Evolutionary conservation across 1,140 invertebrate genomes (phyloP).

Genomic region (Zaprionus nigranus): DNA sequence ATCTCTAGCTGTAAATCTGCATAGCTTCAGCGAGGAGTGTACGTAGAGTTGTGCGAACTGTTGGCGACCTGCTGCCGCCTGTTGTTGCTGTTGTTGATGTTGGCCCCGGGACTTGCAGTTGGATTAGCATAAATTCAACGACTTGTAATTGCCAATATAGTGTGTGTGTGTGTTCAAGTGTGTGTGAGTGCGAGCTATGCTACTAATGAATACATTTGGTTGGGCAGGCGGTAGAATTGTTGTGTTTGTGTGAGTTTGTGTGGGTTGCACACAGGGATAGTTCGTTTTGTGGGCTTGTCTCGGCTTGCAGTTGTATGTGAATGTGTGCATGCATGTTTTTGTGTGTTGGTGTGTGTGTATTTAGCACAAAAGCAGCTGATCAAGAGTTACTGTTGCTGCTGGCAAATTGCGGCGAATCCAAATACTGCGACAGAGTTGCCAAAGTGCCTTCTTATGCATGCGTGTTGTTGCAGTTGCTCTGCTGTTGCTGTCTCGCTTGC

Average conservation of each 20-base stretch:
- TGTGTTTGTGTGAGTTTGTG: background rate
- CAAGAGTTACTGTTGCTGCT: conserved; percentile 1
- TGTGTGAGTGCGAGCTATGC: conserved; percentile 41
- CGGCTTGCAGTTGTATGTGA: background rate
- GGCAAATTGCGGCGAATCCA: conserved; percentile 7
- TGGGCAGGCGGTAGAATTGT: conserved; percentile 41
- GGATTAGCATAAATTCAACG: conserved; percentile 78
- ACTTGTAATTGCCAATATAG: conserved; percentile 50
- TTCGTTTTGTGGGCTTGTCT: conserved; percentile 1
- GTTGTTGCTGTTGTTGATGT: conserved; percentile 10
- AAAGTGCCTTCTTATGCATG: conserved; percentile 40
- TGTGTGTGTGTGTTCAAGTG: conserved; percentile 9
- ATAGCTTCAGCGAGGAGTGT: conserved; percentile 43
- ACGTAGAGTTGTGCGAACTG: conserved; percentile 36
- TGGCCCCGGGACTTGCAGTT: conserved; percentile 57
- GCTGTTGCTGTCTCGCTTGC: conserved; percentile 46
- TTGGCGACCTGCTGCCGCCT: background rate
- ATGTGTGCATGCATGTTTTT: background rate
- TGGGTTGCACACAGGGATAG: background rate
- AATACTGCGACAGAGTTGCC: conserved; percentile 44
- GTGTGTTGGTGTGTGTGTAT: background rate
- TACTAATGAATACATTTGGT: conserved; percentile 75
- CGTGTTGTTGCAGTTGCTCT: conserved; percentile 19
- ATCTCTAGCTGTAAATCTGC: conserved; percentile 17
- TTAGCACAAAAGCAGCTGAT: conserved; percentile 26